Base-by-base conservation (phyloP, 2,888 invertebrate species). In the Psylliodes chrysocephalus region DNA sequence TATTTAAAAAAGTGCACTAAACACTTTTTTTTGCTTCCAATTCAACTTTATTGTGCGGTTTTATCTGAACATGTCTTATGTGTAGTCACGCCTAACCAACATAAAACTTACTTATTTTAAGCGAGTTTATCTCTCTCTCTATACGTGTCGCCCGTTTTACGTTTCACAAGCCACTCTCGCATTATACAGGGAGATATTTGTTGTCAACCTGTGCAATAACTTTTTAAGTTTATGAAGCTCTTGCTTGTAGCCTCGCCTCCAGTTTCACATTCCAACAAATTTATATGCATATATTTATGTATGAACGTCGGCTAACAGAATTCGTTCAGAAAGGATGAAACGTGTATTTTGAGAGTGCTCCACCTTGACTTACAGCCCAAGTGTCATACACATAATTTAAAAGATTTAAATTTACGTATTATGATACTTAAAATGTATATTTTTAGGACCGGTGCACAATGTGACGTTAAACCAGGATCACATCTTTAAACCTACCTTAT, bases 121-220 rank as follows among this genome's bases (percentile, higher is more conserved):
- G 71, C 64, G 67, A 71, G 72, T 70, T 72, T 74, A 74, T 75
- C 73, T 72, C 6, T n/a, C n/a, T n/a, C 7, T 14, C 64, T 64
- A 71, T 70, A 71, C 71, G 69, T 71, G 73, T 68, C 68, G 68
- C 61, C 53, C 67, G 70, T 70, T 73, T 73, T 70, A 72, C 70
- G 70, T 70, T 70, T 66, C 62, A 55, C 63, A 35, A 47, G 38
- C 44, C 56, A 60, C 55, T 59, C 44, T 61, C 19, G 30, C 66
- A 56, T 69, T 70, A 66, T 70, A 69, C 68, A 65, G 68, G 68
- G 65, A 69, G 68, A 72, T 74, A 72, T 74, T 72, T 69, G 75
- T 75, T 79, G 78, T 78, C 78, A 79, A 72, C 72, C 73, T 66
- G 69, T 73, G 77, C 75, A 77, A 78, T 79, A 79, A 79, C 75